Evolutionary conservation across 2,113 vertebrate species (phyloP).

Genomic region (Pseudorectes ferrugineus): DNA sequence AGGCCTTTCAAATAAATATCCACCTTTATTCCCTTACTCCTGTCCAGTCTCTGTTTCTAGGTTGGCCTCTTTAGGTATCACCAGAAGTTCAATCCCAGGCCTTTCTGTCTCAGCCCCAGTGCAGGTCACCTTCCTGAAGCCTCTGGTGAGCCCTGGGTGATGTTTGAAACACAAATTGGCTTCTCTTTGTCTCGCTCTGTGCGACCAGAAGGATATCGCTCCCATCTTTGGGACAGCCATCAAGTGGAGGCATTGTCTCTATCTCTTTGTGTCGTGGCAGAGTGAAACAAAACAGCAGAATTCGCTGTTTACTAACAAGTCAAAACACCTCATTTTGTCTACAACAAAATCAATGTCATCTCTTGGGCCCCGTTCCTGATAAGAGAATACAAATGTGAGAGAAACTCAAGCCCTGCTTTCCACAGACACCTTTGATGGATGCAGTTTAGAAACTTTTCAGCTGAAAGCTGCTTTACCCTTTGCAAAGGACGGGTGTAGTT

Average conservation of each 20-base stretch:
- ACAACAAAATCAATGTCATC: not conserved
- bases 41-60: too few relatives aligned
- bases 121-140: not conserved
- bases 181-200: not conserved
- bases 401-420: not conserved
- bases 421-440: not conserved
- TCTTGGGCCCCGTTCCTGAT: not conserved
- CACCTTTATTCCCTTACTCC: too few relatives aligned
- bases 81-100: not conserved
- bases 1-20: too few relatives aligned
- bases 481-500: fast-evolving
- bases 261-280: not conserved
- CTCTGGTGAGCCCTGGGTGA: not conserved
- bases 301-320: not conserved
- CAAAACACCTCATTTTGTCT: not conserved
- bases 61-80: too few relatives aligned
- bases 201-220: not conserved
- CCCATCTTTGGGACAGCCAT: not conserved
- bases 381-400: not conserved
- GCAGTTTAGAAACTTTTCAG: not conserved
- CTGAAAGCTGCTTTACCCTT: not conserved
- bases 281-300: not conserved
- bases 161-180: not conserved
- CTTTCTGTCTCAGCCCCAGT: not conserved
- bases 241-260: not conserved